A percentile compares a stretch with the other conserved stretches of the same genome.
Evolutionary conservation across 2,797 vertebrate genomes (phyloP).

Genomic region (Cephalopachus bancanus): DNA sequence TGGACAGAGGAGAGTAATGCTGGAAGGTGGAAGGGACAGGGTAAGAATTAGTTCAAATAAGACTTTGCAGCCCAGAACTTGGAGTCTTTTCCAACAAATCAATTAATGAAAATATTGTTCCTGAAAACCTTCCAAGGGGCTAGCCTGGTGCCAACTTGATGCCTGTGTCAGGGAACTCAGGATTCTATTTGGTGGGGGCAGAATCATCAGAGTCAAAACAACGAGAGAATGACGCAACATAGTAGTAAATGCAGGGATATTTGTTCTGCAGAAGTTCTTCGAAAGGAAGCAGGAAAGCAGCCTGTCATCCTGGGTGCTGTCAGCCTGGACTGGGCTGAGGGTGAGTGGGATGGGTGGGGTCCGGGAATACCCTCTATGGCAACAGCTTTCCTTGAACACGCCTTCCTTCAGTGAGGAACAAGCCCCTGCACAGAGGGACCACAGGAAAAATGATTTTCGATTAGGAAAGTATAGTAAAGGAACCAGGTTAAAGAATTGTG

Average conservation of each 20-base stretch:
- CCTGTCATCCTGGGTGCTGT: not conserved
- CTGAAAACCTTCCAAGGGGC: not conserved
- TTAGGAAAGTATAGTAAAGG: not conserved
- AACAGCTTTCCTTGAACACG: not conserved
- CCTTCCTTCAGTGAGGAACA: not conserved
- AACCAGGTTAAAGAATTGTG: not conserved
- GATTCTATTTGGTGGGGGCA: not conserved
- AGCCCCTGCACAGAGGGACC: not conserved
- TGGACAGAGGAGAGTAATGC: not conserved
- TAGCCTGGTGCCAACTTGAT: slow-evolving; percentile 18
- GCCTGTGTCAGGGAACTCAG: not conserved
- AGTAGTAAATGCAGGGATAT: not conserved
- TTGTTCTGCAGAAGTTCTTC: not conserved
- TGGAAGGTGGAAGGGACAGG: not conserved
- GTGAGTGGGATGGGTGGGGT: too few species aligned
- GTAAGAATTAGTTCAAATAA: not conserved
- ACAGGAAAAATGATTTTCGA: not conserved
- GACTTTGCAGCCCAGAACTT: not conserved
- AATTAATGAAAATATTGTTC: not conserved
- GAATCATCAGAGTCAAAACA: not conserved
- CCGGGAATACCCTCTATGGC: not conserved
- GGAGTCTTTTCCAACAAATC: not conserved
- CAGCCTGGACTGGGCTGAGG: not conserved
- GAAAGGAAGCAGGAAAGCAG: not conserved
- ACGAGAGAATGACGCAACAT: not conserved